These are phyloP conservation scores for Drosophila macrothrix DNA, from an alignment of 2,888 invertebrate species.

Conservation along the genomic window DNA sequence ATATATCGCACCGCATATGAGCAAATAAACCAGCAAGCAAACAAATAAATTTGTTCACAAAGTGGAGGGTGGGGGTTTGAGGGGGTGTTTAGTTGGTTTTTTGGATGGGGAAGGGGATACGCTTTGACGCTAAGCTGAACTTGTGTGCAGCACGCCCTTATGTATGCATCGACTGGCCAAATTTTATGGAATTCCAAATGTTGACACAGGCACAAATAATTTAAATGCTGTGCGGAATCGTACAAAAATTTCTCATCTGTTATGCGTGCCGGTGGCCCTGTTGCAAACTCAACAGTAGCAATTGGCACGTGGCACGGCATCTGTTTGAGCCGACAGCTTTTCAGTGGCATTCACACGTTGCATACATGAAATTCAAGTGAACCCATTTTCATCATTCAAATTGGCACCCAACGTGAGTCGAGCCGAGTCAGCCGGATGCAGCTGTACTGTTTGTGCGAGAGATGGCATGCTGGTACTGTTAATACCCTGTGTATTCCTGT, in stretches of 20 bases:
- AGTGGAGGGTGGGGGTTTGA: not conserved
- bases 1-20: conserved; percentile 38
- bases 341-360: conserved; percentile 64
- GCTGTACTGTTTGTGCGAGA: conserved; percentile 21
- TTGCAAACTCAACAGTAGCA: conserved; percentile 4
- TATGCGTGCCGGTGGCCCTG: conserved; percentile 20
- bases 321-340: conserved; percentile 63
- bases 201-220: conserved; percentile 77
- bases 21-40: conserved; percentile 28
- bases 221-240: conserved; percentile 67
- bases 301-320: conserved; percentile 25
- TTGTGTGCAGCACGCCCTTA: conserved; percentile 26
- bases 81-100: not conserved
- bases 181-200: conserved; percentile 76
- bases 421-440: not conserved
- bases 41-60: not conserved
- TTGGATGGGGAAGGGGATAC: not conserved
- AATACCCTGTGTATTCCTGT: conserved; percentile 26
- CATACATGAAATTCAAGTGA: conserved; percentile 57
- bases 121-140: conserved; percentile 32
- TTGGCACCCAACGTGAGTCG: conserved; percentile 6
- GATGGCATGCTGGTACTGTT: conserved; percentile 36
- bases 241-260: conserved; percentile 48
- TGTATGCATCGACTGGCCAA: conserved; percentile 55
- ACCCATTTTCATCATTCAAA: conserved; percentile 51